These are phyloP conservation scores for Sebastiscus tertius DNA, from an alignment of 2,797 vertebrate genomes.

Conservation along the genomic window DNA sequence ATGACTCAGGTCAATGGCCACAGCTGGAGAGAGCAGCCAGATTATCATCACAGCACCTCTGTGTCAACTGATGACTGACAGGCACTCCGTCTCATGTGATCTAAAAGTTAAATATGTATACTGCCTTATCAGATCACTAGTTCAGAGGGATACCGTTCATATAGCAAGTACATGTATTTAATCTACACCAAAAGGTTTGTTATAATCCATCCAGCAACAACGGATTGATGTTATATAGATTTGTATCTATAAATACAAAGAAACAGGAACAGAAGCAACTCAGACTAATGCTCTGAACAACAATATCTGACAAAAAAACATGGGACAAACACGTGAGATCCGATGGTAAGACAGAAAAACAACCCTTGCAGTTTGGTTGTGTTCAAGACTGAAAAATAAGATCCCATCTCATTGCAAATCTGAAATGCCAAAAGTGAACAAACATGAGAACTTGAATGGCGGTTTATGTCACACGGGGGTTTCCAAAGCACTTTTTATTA, in stretches of 20 bases:
- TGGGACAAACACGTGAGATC: not conserved
- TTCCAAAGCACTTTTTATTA: not conserved
- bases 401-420: not conserved
- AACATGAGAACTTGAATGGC: not conserved
- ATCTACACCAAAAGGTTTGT: not conserved
- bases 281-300: not conserved
- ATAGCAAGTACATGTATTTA: not conserved
- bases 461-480: not conserved
- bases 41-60: not conserved
- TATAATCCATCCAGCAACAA: not conserved
- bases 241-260: not conserved
- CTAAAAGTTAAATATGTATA: not conserved
- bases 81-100: not conserved
- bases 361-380: not conserved
- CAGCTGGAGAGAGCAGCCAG: not conserved
- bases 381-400: not conserved
- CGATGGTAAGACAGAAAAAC: not conserved
- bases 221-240: too few relatives aligned
- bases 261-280: not conserved
- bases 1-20: not conserved
- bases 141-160: not conserved
- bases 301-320: not conserved
- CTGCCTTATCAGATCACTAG: not conserved
- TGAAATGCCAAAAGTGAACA: not conserved
- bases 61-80: too few relatives aligned